Evolutionary conservation across 2,888 invertebrate genomes (phyloP).

Genomic region (Lasioglossum malachurum): DNA sequence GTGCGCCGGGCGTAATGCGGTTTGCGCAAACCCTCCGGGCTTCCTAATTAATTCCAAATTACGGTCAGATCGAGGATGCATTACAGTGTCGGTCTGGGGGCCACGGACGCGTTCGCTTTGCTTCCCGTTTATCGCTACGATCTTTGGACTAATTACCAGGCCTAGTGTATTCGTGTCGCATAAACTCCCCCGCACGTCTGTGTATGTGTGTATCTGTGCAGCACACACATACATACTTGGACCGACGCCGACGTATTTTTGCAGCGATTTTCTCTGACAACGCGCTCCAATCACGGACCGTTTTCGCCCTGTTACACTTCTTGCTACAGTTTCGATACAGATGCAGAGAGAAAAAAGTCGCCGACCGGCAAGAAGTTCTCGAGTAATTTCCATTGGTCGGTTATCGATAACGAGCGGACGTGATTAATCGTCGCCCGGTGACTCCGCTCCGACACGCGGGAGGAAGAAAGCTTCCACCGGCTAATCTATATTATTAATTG

Average conservation of each 20-base stretch:
- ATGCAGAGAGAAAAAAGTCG: background rate
- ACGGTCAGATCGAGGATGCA: constrained; percentile 34
- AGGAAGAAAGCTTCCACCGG: background rate
- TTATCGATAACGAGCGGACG: constrained; percentile 17
- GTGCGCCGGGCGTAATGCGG: background rate
- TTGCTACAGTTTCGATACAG: background rate
- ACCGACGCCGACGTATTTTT: background rate
- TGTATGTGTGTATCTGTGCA: background rate
- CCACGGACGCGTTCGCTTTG: background rate
- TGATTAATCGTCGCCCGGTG: constrained; percentile 30
- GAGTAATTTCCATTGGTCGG: background rate
- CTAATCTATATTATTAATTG: constrained; percentile 5
- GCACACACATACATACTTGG: background rate
- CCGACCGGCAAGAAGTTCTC: background rate
- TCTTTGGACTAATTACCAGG: constrained; percentile 28
- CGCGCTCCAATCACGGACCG: background rate
- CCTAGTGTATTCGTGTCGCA: background rate
- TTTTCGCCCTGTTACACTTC: background rate
- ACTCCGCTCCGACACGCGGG: background rate
- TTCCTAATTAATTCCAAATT: constrained; percentile 51
- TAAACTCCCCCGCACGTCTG: background rate
- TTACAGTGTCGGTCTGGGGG: constrained; percentile 2
- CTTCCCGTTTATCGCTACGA: constrained; percentile 1
- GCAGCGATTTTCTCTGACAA: background rate
- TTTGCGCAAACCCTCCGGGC: constrained; percentile 8